Conservation (phyloP, 2,797 vertebrate species). For the Heteromormyrus szaboi region DNA sequence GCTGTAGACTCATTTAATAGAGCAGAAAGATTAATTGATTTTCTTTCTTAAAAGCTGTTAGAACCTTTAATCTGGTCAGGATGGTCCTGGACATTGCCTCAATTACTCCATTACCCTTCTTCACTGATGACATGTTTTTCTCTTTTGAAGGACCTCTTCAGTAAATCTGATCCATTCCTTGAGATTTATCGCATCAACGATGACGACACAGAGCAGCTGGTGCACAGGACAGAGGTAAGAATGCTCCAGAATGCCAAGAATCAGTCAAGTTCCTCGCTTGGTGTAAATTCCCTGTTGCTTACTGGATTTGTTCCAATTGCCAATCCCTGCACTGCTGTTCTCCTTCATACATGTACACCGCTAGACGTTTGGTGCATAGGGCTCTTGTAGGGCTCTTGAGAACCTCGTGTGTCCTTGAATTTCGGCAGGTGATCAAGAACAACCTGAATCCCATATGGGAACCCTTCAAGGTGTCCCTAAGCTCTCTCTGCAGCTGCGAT, state of each 20-base stretch:
- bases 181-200: constrained; percentile 87
- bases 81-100: background rate
- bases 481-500: constrained; percentile 86
- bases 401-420: background rate
- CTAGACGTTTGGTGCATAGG: background rate
- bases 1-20: constrained; percentile 8
- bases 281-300: background rate
- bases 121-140: background rate
- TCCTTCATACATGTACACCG: background rate
- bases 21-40: constrained; percentile 14
- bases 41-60: background rate
- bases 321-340: background rate
- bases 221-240: constrained; percentile 86
- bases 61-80: background rate
- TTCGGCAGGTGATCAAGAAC: constrained; percentile 85
- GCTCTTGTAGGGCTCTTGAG: background rate
- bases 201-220: constrained; percentile 80
- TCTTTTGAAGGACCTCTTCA: constrained; percentile 82
- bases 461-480: constrained; percentile 90
- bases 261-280: background rate
- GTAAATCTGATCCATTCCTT: constrained; percentile 93
- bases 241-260: background rate
- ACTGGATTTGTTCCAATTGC: background rate
- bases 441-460: constrained; percentile 93
- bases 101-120: background rate